These are phyloP conservation scores for Gila orcuttii DNA, from an alignment of 2,113 vertebrate genomes.

Conservation along the genomic window DNA sequence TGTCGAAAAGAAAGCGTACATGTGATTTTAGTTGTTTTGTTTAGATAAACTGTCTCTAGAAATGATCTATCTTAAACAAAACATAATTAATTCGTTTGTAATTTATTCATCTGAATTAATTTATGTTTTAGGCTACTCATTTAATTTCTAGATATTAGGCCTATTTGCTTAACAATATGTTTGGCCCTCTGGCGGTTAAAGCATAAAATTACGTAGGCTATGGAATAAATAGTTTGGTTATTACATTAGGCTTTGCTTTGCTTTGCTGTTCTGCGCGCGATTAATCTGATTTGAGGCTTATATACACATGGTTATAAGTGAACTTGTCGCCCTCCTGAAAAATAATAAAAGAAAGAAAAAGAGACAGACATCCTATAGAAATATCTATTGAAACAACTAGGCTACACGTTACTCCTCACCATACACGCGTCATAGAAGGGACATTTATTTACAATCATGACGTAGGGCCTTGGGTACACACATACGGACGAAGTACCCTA, in stretches of 20 bases:
- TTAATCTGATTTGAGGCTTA: neutral
- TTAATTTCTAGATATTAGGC: neutral
- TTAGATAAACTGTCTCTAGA: neutral
- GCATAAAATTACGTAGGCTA: neutral
- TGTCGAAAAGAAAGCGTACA: neutral
- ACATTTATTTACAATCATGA: neutral
- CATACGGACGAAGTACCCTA: neutral
- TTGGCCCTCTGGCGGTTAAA: neutral
- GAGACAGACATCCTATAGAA: neutral
- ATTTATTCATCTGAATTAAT: neutral
- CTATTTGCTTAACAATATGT: neutral
- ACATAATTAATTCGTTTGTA: neutral
- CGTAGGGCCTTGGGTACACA: neutral
- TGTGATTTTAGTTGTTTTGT: neutral
- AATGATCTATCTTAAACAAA: neutral
- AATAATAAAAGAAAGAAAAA: neutral
- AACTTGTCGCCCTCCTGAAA: too few species aligned
- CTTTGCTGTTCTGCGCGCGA: neutral
- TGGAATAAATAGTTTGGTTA: too few species aligned
- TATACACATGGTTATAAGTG: too few species aligned
- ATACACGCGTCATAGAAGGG: neutral
- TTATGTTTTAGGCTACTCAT: neutral
- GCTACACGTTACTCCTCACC: neutral
- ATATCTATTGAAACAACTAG: neutral
- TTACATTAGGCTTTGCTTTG: too few species aligned